Conservation (phyloP, 1,140 invertebrate genomes). For the Drosophila subobscura region DNA sequence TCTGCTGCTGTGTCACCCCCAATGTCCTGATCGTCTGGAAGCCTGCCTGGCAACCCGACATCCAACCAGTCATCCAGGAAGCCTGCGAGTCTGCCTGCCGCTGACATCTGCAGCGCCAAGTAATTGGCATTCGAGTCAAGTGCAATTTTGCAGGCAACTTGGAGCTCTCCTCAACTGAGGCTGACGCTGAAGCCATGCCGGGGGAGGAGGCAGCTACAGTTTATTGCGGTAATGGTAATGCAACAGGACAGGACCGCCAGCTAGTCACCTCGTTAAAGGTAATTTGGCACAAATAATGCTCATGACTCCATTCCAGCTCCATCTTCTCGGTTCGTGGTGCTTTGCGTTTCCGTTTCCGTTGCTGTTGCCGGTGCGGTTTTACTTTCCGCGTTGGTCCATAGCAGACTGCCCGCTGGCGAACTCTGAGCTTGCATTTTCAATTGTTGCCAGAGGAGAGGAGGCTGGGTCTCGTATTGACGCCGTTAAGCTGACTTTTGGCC, state of each 20-base stretch:
- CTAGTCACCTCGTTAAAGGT: constrained; percentile 82
- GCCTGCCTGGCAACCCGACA: not conserved
- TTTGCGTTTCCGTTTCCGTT: constrained; percentile 54
- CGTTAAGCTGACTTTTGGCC: constrained; percentile 59
- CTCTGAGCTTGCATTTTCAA: constrained; percentile 56
- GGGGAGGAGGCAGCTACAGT: constrained; percentile 49
- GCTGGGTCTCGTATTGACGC: constrained; percentile 26
- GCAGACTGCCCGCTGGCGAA: constrained; percentile 49
- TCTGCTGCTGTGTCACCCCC: constrained; percentile 14
- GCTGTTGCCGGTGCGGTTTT: constrained; percentile 6
- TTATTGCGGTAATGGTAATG: constrained; percentile 81
- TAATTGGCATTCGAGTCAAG: constrained; percentile 82
- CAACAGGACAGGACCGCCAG: constrained; percentile 67
- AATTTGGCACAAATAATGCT: constrained; percentile 81
- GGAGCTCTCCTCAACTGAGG: constrained; percentile 31
- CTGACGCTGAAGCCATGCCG: constrained; percentile 19
- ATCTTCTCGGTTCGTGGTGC: constrained; percentile 2
- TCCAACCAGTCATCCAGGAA: constrained; percentile 9
- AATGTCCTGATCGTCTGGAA: constrained; percentile 21
- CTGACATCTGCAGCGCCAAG: constrained; percentile 70
- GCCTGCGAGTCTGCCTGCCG: constrained; percentile 19
- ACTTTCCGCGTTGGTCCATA: constrained; percentile 8
- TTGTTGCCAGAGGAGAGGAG: constrained; percentile 29
- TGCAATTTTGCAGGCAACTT: constrained; percentile 74
- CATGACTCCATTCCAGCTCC: constrained; percentile 60